Percentiles rank a stretch among this genome's conserved stretches.
Evolutionary conservation across 37 sponge, comb jelly and placozoan species (phyloP).

Genomic region (Corticium candelabrum): DNA sequence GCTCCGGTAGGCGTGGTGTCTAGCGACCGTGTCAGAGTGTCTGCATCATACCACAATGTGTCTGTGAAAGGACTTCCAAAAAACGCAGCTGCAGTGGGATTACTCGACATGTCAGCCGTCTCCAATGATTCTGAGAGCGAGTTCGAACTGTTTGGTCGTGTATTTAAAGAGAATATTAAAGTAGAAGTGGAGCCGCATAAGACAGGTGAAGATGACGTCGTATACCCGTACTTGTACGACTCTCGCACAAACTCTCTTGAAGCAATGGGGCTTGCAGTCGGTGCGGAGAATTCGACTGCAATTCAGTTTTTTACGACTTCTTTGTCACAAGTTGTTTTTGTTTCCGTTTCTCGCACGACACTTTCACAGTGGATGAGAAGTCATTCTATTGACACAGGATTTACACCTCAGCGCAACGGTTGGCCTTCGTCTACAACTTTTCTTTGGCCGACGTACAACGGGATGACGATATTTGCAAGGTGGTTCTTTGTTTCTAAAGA

Average conservation of each 20-base stretch:
- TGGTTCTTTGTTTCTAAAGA: background rate
- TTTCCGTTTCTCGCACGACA: background rate
- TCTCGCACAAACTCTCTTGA: background rate
- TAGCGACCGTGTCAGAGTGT: background rate
- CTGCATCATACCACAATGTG: background rate
- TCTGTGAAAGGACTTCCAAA: background rate
- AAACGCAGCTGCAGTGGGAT: background rate
- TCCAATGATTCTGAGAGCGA: background rate
- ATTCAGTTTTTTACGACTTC: background rate
- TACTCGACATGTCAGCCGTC: background rate
- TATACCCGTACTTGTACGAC: background rate
- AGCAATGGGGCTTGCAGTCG: background rate
- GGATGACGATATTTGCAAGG: background rate
- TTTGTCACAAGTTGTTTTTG: background rate
- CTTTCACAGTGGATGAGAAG: background rate
- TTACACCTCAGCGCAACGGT: background rate
- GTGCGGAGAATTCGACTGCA: background rate
- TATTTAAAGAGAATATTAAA: background rate
- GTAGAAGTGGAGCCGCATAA: background rate
- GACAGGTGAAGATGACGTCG: too few species aligned
- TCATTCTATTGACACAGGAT: background rate
- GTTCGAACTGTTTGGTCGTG: background rate
- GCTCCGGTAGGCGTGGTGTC: background rate
- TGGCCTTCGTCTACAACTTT: background rate
- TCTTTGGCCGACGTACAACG: background rate